Evolutionary conservation across 2,888 invertebrate genomes (phyloP).

Genomic region (Lampropteryx suffumata): DNA sequence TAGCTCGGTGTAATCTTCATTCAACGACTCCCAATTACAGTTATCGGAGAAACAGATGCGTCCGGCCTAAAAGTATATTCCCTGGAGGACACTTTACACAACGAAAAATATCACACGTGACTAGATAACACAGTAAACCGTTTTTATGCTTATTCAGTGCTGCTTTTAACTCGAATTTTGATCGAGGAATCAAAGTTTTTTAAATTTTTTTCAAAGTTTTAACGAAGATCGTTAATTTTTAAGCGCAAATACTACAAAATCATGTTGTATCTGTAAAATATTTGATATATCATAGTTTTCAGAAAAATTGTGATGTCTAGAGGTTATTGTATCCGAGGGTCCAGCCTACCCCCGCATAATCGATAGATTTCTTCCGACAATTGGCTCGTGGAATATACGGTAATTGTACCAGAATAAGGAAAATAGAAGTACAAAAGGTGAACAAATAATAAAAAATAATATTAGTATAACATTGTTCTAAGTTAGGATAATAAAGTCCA

Average conservation of each 20-base stretch:
- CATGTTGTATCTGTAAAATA: no score
- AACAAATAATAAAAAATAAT: background rate
- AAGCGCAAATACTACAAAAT: no score
- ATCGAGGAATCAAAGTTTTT: no score
- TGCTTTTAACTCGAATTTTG: no score
- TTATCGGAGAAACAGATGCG: slow-evolving; percentile 33
- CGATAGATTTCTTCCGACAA: slow-evolving; percentile 24
- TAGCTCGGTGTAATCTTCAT: slow-evolving; percentile 32
- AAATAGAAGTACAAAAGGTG: slow-evolving; percentile 3
- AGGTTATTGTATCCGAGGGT: background rate
- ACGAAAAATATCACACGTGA: background rate
- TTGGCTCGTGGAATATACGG: slow-evolving; percentile 17
- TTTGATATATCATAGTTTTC: no score
- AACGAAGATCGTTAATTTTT: no score
- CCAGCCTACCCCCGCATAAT: slow-evolving; percentile 13
- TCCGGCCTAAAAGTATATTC: slow-evolving; percentile 5
- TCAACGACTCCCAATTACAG: slow-evolving; percentile 33
- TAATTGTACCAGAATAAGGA: slow-evolving; percentile 13
- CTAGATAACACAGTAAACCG: background rate
- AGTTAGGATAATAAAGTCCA: no score
- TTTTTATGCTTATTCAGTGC: no score
- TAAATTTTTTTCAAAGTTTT: no score
- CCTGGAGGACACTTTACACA: slow-evolving; percentile 9
- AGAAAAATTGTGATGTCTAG: background rate
- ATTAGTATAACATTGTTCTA: no score